These are phyloP conservation scores for Bryconaethiops microstoma DNA, from an alignment of 2,797 vertebrate species.

Conservation along the genomic window DNA sequence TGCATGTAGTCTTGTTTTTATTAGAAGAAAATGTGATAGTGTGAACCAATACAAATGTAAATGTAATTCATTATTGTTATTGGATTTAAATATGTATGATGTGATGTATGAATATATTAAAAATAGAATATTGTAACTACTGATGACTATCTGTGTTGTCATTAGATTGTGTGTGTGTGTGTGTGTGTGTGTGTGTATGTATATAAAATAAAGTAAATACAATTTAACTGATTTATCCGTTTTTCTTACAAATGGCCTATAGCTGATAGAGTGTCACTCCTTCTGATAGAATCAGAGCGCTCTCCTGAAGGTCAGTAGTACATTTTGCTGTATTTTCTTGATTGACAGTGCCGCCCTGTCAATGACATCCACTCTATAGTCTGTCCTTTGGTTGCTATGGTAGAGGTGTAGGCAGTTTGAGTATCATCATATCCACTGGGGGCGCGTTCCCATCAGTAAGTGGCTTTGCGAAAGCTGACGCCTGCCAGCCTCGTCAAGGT, in stretches of 20 bases:
- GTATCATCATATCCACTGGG: conserved; percentile 72
- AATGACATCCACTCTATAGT: conserved; percentile 61
- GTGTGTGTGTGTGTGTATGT: no score
- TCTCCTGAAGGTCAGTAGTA: conserved; percentile 67
- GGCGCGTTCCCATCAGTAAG: conserved; percentile 76
- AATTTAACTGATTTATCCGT: neutral
- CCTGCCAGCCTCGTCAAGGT: conserved; percentile 79
- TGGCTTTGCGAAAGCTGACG: conserved; percentile 83
- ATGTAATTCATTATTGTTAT: neutral
- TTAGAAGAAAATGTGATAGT: neutral
- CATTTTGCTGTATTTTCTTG: conserved; percentile 66
- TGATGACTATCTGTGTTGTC: neutral
- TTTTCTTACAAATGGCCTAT: neutral
- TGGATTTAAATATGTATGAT: neutral
- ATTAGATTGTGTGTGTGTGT: neutral
- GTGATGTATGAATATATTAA: neutral
- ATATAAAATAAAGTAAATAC: no score
- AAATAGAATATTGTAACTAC: neutral
- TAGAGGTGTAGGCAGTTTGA: conserved; percentile 77
- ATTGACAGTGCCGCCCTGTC: conserved; percentile 72
- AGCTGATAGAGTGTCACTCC: neutral
- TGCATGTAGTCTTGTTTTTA: no score
- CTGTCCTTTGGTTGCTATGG: conserved; percentile 67
- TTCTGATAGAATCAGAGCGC: conserved; percentile 28
- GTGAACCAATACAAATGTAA: neutral